Percentiles rank a stretch among this genome's conserved stretches.
These are phyloP conservation scores for Pavo muticus DNA, from an alignment of 2,113 vertebrate genomes.

Conservation along the genomic window DNA sequence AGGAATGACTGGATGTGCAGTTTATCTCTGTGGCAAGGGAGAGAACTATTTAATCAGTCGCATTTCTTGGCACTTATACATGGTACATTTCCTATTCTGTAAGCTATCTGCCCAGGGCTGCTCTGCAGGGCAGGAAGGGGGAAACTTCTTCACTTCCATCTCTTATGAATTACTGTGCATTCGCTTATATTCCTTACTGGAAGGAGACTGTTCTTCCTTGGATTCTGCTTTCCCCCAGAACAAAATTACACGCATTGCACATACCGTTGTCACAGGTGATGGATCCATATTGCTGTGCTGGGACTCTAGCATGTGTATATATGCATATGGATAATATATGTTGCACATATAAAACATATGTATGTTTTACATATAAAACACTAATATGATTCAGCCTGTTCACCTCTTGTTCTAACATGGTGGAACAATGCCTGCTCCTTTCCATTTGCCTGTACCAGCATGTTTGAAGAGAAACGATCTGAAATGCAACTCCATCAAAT, in stretches of 20 bases:
- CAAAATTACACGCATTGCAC: not conserved
- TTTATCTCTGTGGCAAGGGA: not conserved
- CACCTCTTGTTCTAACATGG: not conserved
- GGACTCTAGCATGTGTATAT: not conserved
- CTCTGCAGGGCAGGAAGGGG: slow-evolving; percentile 6
- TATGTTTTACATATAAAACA: not conserved
- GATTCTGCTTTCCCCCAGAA: not conserved
- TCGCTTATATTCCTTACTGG: not conserved
- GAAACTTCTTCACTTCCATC: not conserved
- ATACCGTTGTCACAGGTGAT: not conserved
- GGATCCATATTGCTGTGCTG: not conserved
- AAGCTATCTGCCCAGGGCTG: not conserved
- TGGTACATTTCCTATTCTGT: not conserved
- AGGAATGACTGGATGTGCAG: not conserved
- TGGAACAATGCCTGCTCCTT: not conserved
- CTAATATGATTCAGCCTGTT: not conserved
- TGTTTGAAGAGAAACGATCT: not conserved
- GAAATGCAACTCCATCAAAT: not conserved
- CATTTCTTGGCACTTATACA: slow-evolving; percentile 4
- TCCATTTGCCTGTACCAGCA: not conserved
- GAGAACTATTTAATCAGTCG: slow-evolving; percentile 8
- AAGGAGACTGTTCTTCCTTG: slow-evolving; percentile 20
- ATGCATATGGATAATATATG: not conserved
- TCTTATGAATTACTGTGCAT: slow-evolving; percentile 9
- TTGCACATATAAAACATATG: not conserved